Evolutionary conservation across 2,888 invertebrate genomes (phyloP).

Genomic region (Ennomos quercinarius): DNA sequence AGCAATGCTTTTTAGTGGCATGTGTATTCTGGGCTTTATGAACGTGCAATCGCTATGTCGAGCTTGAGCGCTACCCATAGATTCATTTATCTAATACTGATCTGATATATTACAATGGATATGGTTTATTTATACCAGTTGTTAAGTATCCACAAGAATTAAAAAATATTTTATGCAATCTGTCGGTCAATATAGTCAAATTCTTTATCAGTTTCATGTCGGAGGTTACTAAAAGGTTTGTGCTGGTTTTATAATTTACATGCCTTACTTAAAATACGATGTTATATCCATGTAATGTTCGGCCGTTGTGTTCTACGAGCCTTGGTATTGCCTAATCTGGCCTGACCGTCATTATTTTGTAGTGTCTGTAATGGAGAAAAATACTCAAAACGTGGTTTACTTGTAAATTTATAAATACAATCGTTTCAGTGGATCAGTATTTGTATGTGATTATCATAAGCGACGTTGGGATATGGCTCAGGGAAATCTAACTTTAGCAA

Average conservation of each 20-base stretch:
- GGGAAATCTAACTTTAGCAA: too few species aligned
- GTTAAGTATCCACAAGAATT: neutral
- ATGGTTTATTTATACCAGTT: neutral
- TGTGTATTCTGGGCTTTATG: too few species aligned
- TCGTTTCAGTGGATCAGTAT: conserved; percentile 5
- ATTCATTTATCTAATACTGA: too few species aligned
- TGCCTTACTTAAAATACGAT: conserved; percentile 56
- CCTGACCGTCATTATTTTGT: conserved; percentile 57
- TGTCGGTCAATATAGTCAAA: too few species aligned
- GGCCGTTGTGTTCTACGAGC: conserved; percentile 49
- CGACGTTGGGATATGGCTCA: too few species aligned
- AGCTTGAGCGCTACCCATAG: too few species aligned
- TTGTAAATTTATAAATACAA: conserved; percentile 16
- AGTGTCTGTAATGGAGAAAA: conserved; percentile 53
- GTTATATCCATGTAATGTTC: conserved; percentile 56
- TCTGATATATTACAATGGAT: too few species aligned
- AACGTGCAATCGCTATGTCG: too few species aligned
- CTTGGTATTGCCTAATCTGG: conserved; percentile 52
- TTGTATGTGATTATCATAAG: neutral
- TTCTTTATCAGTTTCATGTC: too few species aligned
- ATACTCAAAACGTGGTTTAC: conserved; percentile 39
- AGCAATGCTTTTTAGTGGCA: too few species aligned
- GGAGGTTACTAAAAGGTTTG: conserved; percentile 33
- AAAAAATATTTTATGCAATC: neutral
- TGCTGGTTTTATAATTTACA: conserved; percentile 65